Percentiles rank a stretch among this genome's conserved stretches.
These are phyloP conservation scores for Simalia tracyae DNA, from an alignment of 2,797 vertebrate genomes.

Conservation along the genomic window DNA sequence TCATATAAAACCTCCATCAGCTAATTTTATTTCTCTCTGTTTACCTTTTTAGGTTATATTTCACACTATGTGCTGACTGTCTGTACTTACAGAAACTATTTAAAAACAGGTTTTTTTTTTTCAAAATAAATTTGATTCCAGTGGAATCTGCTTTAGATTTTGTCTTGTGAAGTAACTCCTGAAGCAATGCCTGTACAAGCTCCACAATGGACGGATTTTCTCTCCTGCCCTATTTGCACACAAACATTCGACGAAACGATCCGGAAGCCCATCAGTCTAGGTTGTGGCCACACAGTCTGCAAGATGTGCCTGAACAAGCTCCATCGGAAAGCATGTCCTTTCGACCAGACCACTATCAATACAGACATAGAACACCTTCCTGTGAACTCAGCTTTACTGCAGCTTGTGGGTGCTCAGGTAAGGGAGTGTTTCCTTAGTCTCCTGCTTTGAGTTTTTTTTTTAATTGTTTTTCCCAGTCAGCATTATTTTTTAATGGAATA, in stretches of 20 bases:
- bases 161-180: conserved; percentile 75
- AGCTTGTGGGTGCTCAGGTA: conserved; percentile 97
- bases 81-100: conserved; percentile 85
- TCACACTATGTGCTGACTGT: conserved; percentile 87
- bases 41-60: conserved; percentile 80
- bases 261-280: conserved; percentile 96
- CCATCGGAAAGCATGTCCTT: conserved; percentile 98
- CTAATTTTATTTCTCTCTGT: conserved; percentile 40
- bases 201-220: conserved; percentile 99
- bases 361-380: conserved; percentile 98
- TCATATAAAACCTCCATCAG: background rate
- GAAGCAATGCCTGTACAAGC: conserved; percentile 98
- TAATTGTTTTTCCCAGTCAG: background rate
- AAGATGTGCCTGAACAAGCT: conserved; percentile 99
- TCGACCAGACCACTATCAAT: conserved; percentile 99
- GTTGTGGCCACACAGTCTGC: conserved; percentile 98
- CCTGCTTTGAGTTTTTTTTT: background rate
- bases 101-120: conserved; percentile 75
- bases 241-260: conserved; percentile 98
- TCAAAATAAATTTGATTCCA: conserved; percentile 90
- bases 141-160: conserved; percentile 96
- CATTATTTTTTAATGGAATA: background rate
- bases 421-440: conserved; percentile 8
- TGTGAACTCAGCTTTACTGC: conserved; percentile 96
- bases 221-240: conserved; percentile 99